Base-by-base conservation (phyloP, 2,797 vertebrate species). In the Lophius americanus region DNA sequence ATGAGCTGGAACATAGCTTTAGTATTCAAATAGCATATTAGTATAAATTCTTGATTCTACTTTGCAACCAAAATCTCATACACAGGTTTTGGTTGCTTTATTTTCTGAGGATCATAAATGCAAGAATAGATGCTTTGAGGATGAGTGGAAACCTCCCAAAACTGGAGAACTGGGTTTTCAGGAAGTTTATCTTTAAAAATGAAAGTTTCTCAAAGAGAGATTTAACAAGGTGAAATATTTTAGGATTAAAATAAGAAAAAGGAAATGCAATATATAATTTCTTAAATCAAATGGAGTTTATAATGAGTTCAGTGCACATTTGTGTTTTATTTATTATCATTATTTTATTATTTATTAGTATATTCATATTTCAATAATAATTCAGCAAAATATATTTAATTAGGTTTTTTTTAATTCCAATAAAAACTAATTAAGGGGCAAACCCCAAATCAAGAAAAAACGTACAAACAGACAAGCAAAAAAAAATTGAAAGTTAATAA, bases 41-140 rank as follows among this genome's bases (percentile, higher is more conserved):
- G 81, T 86, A 85, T 90, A 84, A 85, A 82, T 88, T 81, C 77
- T 65, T 63, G 50, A 47, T 51, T 12, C 12, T 9, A 11, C 10
- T 47, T 50, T 9, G 53, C 53, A n/a, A n/a, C n/a, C n/a, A n/a
- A n/a, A n/a, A 75, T 74, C 11, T 55, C 70, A 69, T 66, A 41
- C 11, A 36, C 10, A 64, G 32, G 86, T 85, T 91, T 92, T 90
- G 86, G 76, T 87, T 60, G 78, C 72, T 76, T 82, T 61, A 8
- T 41, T 64, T 56, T 74, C n/a, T 14, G 2, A 9, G 41, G 58
- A 69, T 77, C 14, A 60, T n/a, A 47, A 48, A 51, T 70, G 35
- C 5, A 58, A 49, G 44, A 4, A 35, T 13, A 1, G 11, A 47
- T 54, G 7, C 4, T 58, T 65, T 32, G 6, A 7, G 55, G 49